Evolutionary conservation across 2,888 invertebrate genomes (phyloP), one percentile per base, ranked within the genome.

Genomic region (Nebria brevicollis): DNA sequence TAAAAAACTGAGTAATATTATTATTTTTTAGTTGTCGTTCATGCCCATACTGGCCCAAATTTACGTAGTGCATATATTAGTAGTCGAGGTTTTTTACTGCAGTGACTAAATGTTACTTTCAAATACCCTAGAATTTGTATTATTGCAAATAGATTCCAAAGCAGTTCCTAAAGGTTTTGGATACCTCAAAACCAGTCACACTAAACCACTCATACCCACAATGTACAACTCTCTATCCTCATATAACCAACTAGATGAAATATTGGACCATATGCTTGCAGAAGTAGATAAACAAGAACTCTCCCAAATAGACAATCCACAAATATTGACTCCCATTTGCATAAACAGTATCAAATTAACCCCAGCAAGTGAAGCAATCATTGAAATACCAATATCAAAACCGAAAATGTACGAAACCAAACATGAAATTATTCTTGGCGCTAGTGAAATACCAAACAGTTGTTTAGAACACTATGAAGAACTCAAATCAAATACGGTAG

Each of bases 251-350:
- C 88, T 90, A 66, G 89, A 89, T 80, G 87, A 86, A 6, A 88
- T 89, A 85, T 84, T 90, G 64, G 89, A 90, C 77, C 86, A 87
- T 78, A 89, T 90, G 88, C 84, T 90, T 34, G 84, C 84, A n/a
- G 89, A 89, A 85, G 89, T 89, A 1, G 89, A 89, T 77, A 85
- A 87, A 82, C 88, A 89, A 84, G 88, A 89, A 82, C 85, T 89
- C 13, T 86, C 88, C 75, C 84, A 86, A 65, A 84, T 88, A 82
- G 88, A 89, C 83, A 75, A 75, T 25, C 83, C 83, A 65, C 82
- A 75, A 78, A 82, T 72, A 25, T 75, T 82, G 42, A 83, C 76
- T 72, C 84, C 84, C 54, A 84, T 83, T 26, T 89, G 87, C 83
- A 83, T 88, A 6, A 89, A 88, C 77, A 87, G 86, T 8, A 84